Evolutionary conservation across 1,140 invertebrate species (phyloP), one percentile per base, ranked within the genome.

Genomic region (Drosophila oshimai): DNA sequence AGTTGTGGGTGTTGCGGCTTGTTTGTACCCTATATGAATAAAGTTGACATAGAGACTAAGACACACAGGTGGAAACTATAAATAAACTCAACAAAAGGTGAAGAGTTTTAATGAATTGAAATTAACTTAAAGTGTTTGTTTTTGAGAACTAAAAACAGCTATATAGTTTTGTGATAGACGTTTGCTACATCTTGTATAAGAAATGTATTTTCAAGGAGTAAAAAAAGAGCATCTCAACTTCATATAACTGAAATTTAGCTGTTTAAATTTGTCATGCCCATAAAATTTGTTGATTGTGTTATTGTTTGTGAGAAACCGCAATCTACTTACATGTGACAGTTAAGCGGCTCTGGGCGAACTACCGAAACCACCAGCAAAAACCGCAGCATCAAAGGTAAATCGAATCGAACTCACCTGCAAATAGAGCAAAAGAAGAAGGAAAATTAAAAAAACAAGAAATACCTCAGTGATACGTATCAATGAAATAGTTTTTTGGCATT

Each of bases 311-410:
- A 22, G 24, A 54, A 70, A 62, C 49, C 49, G 55, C 67, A 67
- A 77, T 77, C 68, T 71, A 77, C 68, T 77, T 67, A 78, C 47
- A 37, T 65, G 53, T 77, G 49, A 41, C 73, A 75, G 73, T 75
- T 75, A 69, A 74, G 44, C 41, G 45, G 53, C 46, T 67, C 15
- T 28, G 7, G 20, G 20, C 51, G 10, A 42, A 26, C 10, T 18
- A 12, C 10, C 51, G 26, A 64, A 65, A 49, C 33, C 26, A 20
- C 12, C 22, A 47, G n/a, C 7, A 50, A 31, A 33, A 28, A 39
- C 5, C 33, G 5, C n/a, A 22, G 18, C 34, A 47, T 15, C 33
- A 29, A 37, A 64, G 49, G 49, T 9, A 46, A 64, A 33, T 54
- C 22, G 36, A 64, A 33, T 54, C 22, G 36, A 65, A 70, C 78